Base-by-base conservation (phyloP, 2,888 invertebrate genomes). In the Eutolmus rufibarbis region DNA sequence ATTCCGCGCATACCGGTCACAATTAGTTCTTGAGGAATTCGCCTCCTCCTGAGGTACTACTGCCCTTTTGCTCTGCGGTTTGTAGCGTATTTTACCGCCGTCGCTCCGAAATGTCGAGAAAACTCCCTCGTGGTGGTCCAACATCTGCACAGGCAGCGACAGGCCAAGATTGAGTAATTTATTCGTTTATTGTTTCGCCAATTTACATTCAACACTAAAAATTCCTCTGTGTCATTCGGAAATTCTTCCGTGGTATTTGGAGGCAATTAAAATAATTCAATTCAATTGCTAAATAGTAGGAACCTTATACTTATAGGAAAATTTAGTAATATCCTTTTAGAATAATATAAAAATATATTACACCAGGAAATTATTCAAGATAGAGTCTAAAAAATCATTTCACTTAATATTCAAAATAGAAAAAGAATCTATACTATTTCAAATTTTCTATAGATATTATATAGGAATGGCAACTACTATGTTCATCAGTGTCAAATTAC, bases 1-100 rank as follows among this genome's bases (percentile, higher is more conserved):
- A 88, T 88, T 88, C 87, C 66, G 86, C 66, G 86, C 87, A 88
- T 88, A 84, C 86, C 88, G 78, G 66, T 87, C 79, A 86, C 87
- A 88, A 88, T 88, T 88, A 88, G 88, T 86, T 87, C 88, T 40
- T 66, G 74, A 87, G 84, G 86, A 86, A 88, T 88, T 87, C 87
- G 37, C n/a, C 43, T 77, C 66, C 28, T 34, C 34, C 56, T 56
- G 56, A 82, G 82, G 82, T 82, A 82, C 37, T 82, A 82, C 19
- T 82, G 66, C 57, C 37, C 57, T 31, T 82, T 66, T 57, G 37
- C 57, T 82, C 14, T 0, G 66, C 14, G 34, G 34, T 66, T 82
- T 82, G 28, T 66, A 66, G 12, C 34, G 82, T 66, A 82, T 66
- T 82, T 82, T 66, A 23, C 57, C 34, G 88, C 87, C 85, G 87